Evolutionary conservation across 1,140 invertebrate genomes (phyloP).

Genomic region (Magallana ariakensis): DNA sequence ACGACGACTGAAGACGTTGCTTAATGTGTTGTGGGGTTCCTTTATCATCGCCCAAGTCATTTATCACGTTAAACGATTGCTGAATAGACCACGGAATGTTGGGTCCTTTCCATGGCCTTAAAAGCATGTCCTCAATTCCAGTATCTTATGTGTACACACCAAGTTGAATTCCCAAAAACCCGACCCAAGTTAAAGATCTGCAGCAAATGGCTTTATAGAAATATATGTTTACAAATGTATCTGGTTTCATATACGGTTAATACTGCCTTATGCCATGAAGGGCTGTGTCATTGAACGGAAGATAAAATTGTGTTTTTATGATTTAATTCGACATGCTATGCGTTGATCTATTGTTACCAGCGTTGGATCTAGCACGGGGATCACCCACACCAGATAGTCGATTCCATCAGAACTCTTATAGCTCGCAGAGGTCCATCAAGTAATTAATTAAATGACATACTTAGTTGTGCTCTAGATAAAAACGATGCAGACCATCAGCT

Average conservation of each 20-base stretch:
- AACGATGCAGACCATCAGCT: no score
- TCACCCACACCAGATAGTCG: background rate
- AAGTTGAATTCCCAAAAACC: background rate
- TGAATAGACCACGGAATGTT: background rate
- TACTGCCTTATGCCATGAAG: background rate
- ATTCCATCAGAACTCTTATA: background rate
- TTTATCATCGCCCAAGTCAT: background rate
- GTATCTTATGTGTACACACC: background rate
- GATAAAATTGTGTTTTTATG: constrained; percentile 20
- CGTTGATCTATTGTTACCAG: background rate
- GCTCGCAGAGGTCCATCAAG: background rate
- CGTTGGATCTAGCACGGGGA: background rate
- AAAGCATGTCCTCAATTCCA: constrained; percentile 1
- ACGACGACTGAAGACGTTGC: background rate
- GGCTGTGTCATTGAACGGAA: background rate
- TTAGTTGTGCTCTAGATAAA: background rate
- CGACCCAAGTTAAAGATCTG: constrained; percentile 5
- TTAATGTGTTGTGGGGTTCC: background rate
- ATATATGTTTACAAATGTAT: constrained; percentile 11
- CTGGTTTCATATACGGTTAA: constrained; percentile 12
- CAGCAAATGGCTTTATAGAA: constrained; percentile 1
- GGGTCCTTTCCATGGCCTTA: background rate
- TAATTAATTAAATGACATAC: constrained; percentile 20
- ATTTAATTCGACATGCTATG: constrained; percentile 24
- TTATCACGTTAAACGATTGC: constrained; percentile 21